phyloP scores from a whole-genome alignment of 2,888 invertebrate species.

The Melanostoma scalare region DNA sequence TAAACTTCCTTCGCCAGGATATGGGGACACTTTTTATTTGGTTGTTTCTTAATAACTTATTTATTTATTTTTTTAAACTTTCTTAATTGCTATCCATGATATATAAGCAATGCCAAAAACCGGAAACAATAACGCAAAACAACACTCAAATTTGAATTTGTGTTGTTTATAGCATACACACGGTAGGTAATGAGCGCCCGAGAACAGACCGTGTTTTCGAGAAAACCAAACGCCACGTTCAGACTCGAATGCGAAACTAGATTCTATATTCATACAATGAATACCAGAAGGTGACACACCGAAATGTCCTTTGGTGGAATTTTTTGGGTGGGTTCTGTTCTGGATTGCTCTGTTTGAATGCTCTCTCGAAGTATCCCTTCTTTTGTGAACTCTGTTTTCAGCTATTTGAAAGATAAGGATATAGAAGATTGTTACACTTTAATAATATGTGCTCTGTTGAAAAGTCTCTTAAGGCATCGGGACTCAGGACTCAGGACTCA shows the following conservation, averaged over 20 bases:
- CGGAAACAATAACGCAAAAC: constrained; percentile 19
- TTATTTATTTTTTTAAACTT: not conserved
- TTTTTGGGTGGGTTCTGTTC: constrained; percentile 12
- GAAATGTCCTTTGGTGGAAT: constrained; percentile 59
- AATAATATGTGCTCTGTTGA: constrained; percentile 4
- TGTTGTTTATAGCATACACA: constrained; percentile 51
- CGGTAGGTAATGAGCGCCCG: constrained; percentile 36
- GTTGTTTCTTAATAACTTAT: not conserved
- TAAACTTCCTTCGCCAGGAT: constrained; percentile 19
- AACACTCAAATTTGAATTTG: constrained; percentile 34
- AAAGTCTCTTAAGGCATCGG: constrained; percentile 27
- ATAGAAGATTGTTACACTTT: constrained; percentile 11
- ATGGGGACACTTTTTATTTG: constrained; percentile 12
- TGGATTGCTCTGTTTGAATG: not conserved
- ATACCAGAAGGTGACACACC: constrained; percentile 57
- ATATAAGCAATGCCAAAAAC: constrained; percentile 10
- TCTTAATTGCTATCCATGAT: not conserved
- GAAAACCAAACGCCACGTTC: constrained; percentile 81
- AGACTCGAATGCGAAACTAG: constrained; percentile 82
- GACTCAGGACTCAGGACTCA: not conserved
- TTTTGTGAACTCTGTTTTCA: constrained; percentile 58
- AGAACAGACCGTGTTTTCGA: constrained; percentile 75
- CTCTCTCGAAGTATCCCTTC: constrained; percentile 35
- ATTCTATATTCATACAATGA: constrained; percentile 71
- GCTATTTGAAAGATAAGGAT: constrained; percentile 39